Conservation (phyloP, 1,140 invertebrate genomes). For the Euwallacea similis region DNA sequence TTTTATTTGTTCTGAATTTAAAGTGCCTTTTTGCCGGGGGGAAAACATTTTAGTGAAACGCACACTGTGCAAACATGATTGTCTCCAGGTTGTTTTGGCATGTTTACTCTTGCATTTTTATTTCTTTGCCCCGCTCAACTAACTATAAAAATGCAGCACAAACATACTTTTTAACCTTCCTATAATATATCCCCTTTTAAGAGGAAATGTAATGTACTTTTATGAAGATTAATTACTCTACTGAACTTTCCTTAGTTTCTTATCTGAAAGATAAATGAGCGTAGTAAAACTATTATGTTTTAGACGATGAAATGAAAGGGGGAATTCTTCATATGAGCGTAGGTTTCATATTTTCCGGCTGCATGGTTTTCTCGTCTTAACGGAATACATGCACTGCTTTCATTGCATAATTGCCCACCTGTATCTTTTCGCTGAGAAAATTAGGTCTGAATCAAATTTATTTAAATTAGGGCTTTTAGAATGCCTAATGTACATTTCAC, state of each 20-base stretch:
- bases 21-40: constrained; percentile 22
- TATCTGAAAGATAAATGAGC: constrained; percentile 28
- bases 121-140: not conserved
- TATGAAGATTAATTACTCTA: constrained; percentile 26
- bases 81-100: constrained; percentile 22
- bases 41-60: constrained; percentile 29
- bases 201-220: constrained; percentile 21
- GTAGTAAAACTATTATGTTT: constrained; percentile 26
- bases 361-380: too few species aligned
- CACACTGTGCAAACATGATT: constrained; percentile 26
- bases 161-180: constrained; percentile 1
- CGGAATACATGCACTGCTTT: too few species aligned
- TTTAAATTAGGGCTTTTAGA: too few species aligned
- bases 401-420: too few species aligned
- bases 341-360: not conserved
- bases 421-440: too few species aligned
- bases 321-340: not conserved
- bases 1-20: constrained; percentile 33
- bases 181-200: not conserved
- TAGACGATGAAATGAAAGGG: not conserved
- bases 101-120: constrained; percentile 19
- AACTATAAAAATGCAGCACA: not conserved
- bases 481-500: too few species aligned
- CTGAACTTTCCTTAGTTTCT: constrained; percentile 17
- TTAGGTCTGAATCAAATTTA: too few species aligned